Evolutionary conservation across 1,140 invertebrate species (phyloP).

Genomic region (Penaeus vannamei): DNA sequence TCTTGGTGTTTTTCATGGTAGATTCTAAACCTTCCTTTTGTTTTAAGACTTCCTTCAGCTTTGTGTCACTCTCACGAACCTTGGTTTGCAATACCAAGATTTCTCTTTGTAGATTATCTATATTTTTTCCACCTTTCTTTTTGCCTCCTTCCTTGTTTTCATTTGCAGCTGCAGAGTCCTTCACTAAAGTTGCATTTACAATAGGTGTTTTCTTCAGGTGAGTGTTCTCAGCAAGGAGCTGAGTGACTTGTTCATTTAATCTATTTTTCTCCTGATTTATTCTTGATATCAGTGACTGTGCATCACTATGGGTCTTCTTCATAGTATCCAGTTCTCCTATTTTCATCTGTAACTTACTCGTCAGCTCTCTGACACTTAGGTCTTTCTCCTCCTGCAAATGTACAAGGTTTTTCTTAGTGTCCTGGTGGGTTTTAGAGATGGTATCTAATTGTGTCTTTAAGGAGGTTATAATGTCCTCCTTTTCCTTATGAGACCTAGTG

Average conservation of each 20-base stretch:
- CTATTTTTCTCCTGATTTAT: conserved; percentile 38
- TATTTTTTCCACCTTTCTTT: conserved; percentile 19
- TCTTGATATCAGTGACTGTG: neutral
- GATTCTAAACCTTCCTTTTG: conserved; percentile 44
- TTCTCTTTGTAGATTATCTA: conserved; percentile 43
- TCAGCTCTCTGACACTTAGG: neutral
- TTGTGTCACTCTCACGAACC: conserved; percentile 17
- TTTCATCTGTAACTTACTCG: neutral
- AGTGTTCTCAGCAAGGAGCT: conserved; percentile 42
- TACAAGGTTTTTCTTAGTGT: no score
- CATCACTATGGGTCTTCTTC: conserved; percentile 22
- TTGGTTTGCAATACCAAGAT: neutral
- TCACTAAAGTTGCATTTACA: conserved; percentile 13
- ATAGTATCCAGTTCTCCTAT: neutral
- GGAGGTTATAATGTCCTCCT: no score
- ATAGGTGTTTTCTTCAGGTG: conserved; percentile 39
- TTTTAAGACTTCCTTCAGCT: conserved; percentile 41
- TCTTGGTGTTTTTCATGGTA: conserved; percentile 39
- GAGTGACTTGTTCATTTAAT: conserved; percentile 25
- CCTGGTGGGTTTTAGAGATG: no score
- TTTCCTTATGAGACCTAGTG: neutral
- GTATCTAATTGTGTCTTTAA: no score
- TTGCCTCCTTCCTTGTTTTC: conserved; percentile 10
- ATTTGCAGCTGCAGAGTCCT: conserved; percentile 2
- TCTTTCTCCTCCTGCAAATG: neutral